Conservation (phyloP, 2,888 invertebrate genomes). For the Proisotoma minuta region DNA sequence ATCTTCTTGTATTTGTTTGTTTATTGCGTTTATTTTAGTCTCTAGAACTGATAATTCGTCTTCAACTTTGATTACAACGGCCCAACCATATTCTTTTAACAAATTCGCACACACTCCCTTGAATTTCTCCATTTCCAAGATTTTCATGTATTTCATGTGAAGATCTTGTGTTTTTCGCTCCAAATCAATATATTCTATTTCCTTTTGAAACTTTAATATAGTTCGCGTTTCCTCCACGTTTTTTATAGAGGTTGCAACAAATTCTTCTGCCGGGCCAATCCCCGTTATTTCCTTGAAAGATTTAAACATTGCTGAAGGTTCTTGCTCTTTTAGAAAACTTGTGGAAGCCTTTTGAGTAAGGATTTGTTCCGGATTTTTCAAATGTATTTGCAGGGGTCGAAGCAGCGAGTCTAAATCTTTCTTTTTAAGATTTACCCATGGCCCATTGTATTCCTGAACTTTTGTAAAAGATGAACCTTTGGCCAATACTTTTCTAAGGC, state of each 20-base stretch:
- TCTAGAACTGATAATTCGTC: neutral
- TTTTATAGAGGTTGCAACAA: neutral
- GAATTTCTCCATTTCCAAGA: neutral
- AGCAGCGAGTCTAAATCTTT: conserved; percentile 4
- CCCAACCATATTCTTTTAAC: neutral
- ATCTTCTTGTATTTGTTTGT: neutral
- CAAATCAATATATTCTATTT: neutral
- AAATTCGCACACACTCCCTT: neutral
- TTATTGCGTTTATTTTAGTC: neutral
- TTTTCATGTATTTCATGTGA: neutral
- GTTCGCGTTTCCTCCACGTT: neutral
- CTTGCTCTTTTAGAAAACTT: neutral
- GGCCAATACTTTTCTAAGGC: neutral
- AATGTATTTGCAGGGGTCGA: conserved; percentile 5
- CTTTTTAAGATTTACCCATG: neutral
- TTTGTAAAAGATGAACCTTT: neutral
- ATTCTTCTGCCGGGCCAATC: neutral
- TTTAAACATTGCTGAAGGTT: conserved; percentile 3
- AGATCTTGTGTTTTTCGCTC: neutral
- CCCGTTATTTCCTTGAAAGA: neutral
- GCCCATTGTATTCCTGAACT: neutral
- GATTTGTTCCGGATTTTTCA: conserved; percentile 8
- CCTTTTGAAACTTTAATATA: neutral
- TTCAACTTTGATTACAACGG: neutral
- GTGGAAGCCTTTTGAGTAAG: conserved; percentile 1